These are phyloP conservation scores for Lathronympha strigana DNA, from an alignment of 2,888 invertebrate genomes.

Conservation along the genomic window DNA sequence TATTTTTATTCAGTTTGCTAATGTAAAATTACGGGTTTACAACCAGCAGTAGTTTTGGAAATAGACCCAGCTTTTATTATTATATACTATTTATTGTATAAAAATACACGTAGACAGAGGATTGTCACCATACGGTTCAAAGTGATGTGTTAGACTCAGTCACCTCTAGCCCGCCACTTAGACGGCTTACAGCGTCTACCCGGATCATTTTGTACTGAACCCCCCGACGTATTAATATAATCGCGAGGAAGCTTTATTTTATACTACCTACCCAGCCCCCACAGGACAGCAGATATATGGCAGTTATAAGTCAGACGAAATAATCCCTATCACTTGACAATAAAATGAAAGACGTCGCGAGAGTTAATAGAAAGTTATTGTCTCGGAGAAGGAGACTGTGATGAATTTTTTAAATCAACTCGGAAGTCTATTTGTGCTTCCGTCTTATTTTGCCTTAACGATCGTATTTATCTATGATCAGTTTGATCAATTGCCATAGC, in stretches of 20 bases:
- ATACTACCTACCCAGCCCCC: conserved; percentile 65
- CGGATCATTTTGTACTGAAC: conserved; percentile 68
- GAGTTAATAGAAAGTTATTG: conserved; percentile 80
- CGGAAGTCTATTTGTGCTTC: conserved; percentile 13
- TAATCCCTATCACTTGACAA: conserved; percentile 83
- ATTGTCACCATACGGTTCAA: conserved; percentile 9
- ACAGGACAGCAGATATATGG: conserved; percentile 79
- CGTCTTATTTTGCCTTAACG: conserved; percentile 4
- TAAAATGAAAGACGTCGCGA: conserved; percentile 80
- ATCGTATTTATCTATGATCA: conserved; percentile 20
- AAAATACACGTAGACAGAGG: neutral
- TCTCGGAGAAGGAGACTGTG: conserved; percentile 59
- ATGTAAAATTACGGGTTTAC: too few relatives aligned
- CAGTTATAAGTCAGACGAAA: conserved; percentile 83
- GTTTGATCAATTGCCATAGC: conserved; percentile 18
- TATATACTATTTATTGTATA: neutral
- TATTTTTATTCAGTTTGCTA: too few relatives aligned
- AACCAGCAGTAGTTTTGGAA: too few relatives aligned
- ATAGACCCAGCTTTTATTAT: too few relatives aligned
- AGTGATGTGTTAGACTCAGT: conserved; percentile 38
- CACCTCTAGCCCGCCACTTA: conserved; percentile 63
- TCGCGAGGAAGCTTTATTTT: conserved; percentile 80
- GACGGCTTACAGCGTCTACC: conserved; percentile 70
- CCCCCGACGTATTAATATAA: conserved; percentile 80
- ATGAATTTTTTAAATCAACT: conserved; percentile 56